Evolutionary conservation across 2,888 invertebrate species (phyloP).

Genomic region (Andricus quercusramuli): DNA sequence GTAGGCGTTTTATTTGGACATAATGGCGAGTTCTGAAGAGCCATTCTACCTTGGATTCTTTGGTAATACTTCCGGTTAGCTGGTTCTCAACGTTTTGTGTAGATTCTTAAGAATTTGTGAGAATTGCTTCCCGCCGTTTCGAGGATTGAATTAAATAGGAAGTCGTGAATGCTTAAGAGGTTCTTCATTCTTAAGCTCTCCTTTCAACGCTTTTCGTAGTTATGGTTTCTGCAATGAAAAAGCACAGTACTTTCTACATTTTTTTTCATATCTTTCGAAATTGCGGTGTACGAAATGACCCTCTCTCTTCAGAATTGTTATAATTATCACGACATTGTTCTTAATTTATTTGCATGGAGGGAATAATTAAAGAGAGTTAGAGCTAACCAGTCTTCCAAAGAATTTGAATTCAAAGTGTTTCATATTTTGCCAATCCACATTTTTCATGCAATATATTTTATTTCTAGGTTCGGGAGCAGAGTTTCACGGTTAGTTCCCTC

Average conservation of each 20-base stretch:
- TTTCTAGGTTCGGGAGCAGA: too few species aligned
- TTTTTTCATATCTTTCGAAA: not conserved
- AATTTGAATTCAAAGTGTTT: not conserved
- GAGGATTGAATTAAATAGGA: conserved; percentile 5
- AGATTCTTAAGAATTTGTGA: not conserved
- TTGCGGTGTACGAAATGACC: not conserved
- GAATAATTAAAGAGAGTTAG: not conserved
- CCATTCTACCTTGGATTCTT: not conserved
- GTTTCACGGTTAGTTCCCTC: too few species aligned
- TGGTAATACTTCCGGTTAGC: not conserved
- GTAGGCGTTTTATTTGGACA: not conserved
- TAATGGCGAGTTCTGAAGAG: not conserved
- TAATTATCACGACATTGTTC: not conserved
- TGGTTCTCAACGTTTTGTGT: not conserved
- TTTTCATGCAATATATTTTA: not conserved
- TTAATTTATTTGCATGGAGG: not conserved
- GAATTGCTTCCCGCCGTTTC: not conserved
- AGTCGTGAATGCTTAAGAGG: conserved; percentile 9
- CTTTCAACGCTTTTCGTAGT: not conserved
- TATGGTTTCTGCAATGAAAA: not conserved
- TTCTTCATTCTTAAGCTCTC: conserved; percentile 10
- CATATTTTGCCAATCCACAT: too few species aligned
- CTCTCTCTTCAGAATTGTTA: not conserved
- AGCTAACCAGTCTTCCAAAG: not conserved
- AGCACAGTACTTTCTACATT: not conserved